These are phyloP conservation scores for Pelecanus crispus DNA, from an alignment of 2,113 vertebrate species.

Conservation along the genomic window DNA sequence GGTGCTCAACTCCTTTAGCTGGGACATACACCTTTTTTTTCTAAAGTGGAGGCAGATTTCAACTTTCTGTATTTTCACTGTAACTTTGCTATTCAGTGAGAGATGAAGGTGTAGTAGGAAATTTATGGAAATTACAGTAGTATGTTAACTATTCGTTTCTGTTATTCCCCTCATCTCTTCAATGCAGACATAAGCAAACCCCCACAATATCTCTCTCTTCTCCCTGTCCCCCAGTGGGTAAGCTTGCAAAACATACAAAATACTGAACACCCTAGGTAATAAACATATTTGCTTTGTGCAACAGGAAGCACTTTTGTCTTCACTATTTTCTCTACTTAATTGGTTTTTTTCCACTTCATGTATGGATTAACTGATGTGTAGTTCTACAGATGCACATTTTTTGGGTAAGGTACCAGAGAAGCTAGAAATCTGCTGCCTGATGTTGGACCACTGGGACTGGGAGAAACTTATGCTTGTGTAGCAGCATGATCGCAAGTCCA, in stretches of 20 bases:
- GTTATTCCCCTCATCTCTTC: not conserved
- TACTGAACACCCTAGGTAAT: not conserved
- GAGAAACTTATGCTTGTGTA: not conserved
- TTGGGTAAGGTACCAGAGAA: not conserved
- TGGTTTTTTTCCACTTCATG: not conserved
- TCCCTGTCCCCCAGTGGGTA: too few species aligned
- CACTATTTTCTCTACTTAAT: not conserved
- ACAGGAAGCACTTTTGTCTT: not conserved
- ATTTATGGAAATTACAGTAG: not conserved
- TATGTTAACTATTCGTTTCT: not conserved
- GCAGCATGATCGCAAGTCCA: not conserved
- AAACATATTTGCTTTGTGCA: not conserved
- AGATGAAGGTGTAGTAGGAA: not conserved
- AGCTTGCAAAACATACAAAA: not conserved
- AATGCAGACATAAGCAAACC: not conserved
- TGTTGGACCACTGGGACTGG: not conserved
- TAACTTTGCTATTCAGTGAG: not conserved
- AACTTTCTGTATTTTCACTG: not conserved
- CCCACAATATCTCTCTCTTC: not conserved
- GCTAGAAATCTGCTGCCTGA: not conserved
- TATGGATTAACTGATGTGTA: not conserved
- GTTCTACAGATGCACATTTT: not conserved
- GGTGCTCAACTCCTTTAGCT: not conserved
- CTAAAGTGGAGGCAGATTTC: not conserved
- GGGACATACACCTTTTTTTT: not conserved